Conservation (phyloP, 2,888 invertebrate species). For the Spicauda simplicius region DNA sequence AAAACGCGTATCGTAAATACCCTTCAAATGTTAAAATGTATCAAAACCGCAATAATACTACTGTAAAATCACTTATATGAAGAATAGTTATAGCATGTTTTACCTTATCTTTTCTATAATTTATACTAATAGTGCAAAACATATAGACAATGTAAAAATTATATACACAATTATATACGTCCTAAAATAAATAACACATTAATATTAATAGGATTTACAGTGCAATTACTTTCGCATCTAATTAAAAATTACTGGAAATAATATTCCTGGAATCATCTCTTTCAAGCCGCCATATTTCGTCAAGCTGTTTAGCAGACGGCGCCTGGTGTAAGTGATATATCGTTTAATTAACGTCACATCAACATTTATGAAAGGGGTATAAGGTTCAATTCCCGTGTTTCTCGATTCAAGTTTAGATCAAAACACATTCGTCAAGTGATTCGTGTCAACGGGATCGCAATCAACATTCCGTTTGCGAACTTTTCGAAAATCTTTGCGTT, state of each 20-base stretch:
- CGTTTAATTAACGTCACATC: conserved; percentile 72
- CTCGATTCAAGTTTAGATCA: conserved; percentile 49
- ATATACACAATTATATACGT: too few species aligned
- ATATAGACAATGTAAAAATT: too few species aligned
- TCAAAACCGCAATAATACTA: too few species aligned
- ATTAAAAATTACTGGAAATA: conserved; percentile 50
- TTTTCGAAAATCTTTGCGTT: conserved; percentile 45
- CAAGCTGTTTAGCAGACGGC: conserved; percentile 74
- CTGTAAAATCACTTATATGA: too few species aligned
- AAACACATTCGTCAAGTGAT: conserved; percentile 66
- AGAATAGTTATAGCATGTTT: too few species aligned
- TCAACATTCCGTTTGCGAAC: conserved; percentile 68
- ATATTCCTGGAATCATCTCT: conserved; percentile 59
- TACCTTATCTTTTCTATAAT: too few species aligned
- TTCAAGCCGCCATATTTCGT: conserved; percentile 62
- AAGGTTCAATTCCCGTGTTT: conserved; percentile 47
- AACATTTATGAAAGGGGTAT: conserved; percentile 43
- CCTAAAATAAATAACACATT: too few species aligned
- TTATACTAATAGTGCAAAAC: too few species aligned
- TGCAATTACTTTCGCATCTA: neutral
- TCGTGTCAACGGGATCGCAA: conserved; percentile 65
- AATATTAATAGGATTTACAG: too few species aligned
- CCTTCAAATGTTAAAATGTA: too few species aligned
- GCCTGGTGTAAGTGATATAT: conserved; percentile 74
- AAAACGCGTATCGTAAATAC: too few species aligned